These are phyloP conservation scores for Macquaria australasica DNA, from an alignment of 2,113 vertebrate genomes.

Conservation along the genomic window DNA sequence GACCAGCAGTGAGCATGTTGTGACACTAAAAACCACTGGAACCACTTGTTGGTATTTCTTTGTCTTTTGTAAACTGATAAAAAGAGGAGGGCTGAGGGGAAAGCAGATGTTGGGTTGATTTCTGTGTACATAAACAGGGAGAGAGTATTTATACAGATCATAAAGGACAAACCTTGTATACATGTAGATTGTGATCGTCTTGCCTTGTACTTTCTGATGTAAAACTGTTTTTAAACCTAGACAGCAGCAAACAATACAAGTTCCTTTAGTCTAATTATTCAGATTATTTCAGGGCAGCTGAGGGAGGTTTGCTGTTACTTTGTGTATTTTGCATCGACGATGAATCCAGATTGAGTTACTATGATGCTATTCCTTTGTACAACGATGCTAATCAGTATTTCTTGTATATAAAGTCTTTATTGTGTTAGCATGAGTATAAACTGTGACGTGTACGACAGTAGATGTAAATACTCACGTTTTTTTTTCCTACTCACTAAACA, in stretches of 20 bases:
- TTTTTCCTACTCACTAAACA: constrained; percentile 88
- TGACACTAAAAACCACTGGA: constrained; percentile 32
- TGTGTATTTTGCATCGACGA: constrained; percentile 81
- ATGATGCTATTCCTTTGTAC: constrained; percentile 83
- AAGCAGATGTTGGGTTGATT: constrained; percentile 55
- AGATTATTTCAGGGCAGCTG: constrained; percentile 66
- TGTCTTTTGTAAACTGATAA: background rate
- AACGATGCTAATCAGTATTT: constrained; percentile 87
- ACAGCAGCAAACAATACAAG: constrained; percentile 51
- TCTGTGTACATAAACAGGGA: constrained; percentile 89
- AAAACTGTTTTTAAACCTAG: constrained; percentile 86
- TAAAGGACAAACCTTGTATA: constrained; percentile 90
- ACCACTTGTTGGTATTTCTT: background rate
- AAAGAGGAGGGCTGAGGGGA: constrained; percentile 37
- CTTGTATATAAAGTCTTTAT: constrained; percentile 86
- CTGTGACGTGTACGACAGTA: constrained; percentile 91
- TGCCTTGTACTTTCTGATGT: constrained; percentile 92
- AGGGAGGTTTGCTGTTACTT: constrained; percentile 57
- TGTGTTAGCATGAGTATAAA: constrained; percentile 93
- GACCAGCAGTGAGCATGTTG: background rate
- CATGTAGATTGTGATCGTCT: constrained; percentile 87
- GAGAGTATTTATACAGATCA: constrained; percentile 91
- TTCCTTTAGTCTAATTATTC: constrained; percentile 70
- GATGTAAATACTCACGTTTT: constrained; percentile 92
- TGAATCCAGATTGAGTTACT: constrained; percentile 68